Evolutionary conservation across 2,888 invertebrate species (phyloP).

Genomic region (Hypsopygia costalis): DNA sequence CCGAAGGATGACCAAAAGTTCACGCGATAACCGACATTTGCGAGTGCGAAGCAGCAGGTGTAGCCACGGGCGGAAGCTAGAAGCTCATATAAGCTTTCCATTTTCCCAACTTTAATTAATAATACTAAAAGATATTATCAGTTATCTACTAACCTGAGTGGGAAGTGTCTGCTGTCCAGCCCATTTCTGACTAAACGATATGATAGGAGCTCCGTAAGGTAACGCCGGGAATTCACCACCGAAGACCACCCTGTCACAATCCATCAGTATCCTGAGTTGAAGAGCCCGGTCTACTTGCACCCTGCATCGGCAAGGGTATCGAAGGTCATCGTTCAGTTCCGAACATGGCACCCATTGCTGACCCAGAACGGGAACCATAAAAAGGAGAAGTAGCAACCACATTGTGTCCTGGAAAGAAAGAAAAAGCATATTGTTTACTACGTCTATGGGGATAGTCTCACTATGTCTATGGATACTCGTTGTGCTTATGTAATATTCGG

Average conservation of each 20-base stretch:
- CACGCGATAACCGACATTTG: no score
- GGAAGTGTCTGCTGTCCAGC: conserved; percentile 91
- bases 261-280: conserved; percentile 82
- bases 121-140: no score
- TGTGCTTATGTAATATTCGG: no score
- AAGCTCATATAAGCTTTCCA: no score
- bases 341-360: conserved; percentile 86
- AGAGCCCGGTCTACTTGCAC: conserved; percentile 73
- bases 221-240: conserved; percentile 87
- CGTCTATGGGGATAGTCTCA: no score
- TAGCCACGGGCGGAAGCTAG: no score
- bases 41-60: no score
- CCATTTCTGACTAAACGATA: conserved; percentile 88
- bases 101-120: no score
- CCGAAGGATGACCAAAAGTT: no score
- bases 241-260: conserved; percentile 92
- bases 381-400: conserved; percentile 53
- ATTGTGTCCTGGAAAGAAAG: conserved; percentile 44
- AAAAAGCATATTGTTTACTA: no score
- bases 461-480: no score
- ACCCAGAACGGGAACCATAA: conserved; percentile 44
- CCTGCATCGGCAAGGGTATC: conserved; percentile 85
- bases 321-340: conserved; percentile 87
- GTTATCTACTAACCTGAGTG: conserved; percentile 82
- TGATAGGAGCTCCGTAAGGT: conserved; percentile 89